A percentile compares a stretch with the other conserved stretches of the same genome.
phyloP scores from a whole-genome alignment of 1,140 invertebrate genomes.

The Stegodyphus mimosarum region DNA sequence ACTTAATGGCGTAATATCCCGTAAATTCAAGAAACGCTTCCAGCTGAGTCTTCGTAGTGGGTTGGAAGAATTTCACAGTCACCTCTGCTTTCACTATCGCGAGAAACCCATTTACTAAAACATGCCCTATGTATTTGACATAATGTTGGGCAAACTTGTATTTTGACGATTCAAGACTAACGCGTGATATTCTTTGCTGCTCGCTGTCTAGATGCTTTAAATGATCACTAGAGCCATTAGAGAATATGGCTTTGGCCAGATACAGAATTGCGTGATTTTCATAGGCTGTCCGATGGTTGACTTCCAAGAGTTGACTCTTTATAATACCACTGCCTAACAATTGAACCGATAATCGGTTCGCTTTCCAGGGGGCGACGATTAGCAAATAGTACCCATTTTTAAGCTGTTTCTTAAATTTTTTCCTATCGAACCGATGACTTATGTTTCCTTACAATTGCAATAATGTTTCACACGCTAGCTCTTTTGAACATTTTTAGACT shows the following conservation, averaged over 20 bases:
- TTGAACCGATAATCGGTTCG: too few relatives aligned
- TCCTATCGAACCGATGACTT: too few relatives aligned
- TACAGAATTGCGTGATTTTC: background rate
- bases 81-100: background rate
- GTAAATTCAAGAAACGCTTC: constrained; percentile 63
- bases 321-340: too few relatives aligned
- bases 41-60: constrained; percentile 55
- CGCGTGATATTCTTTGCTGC: background rate
- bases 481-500: too few relatives aligned
- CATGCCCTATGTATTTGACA: background rate
- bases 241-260: background rate
- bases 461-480: too few relatives aligned
- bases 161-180: background rate
- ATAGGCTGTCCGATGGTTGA: too few relatives aligned
- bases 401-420: too few relatives aligned
- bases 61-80: background rate
- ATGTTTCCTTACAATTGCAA: too few relatives aligned
- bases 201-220: background rate
- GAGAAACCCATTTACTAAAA: background rate
- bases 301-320: too few relatives aligned
- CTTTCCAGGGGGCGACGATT: too few relatives aligned
- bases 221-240: background rate
- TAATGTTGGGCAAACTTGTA: background rate
- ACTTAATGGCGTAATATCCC: constrained; percentile 65
- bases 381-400: too few relatives aligned